Percentiles rank a stretch among this genome's conserved stretches.
Conservation (phyloP, 2,797 vertebrate species). For the Premnoplex brunnescens region DNA sequence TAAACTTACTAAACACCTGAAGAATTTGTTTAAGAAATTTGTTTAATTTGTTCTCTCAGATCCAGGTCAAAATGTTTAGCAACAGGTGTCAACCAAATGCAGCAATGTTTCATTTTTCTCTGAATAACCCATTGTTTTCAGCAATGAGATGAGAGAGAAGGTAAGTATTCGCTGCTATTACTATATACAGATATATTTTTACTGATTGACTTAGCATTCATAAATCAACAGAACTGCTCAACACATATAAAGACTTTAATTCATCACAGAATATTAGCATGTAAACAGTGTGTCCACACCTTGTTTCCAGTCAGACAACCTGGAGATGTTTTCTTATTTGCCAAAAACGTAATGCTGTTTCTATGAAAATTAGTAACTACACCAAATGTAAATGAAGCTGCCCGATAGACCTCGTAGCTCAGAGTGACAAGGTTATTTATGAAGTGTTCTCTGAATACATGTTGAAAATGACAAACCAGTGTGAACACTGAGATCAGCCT, state of each 20-base stretch:
- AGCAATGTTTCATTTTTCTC: background rate
- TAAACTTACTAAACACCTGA: background rate
- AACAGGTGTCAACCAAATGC: background rate
- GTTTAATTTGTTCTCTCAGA: background rate
- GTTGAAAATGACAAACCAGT: background rate
- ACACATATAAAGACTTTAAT: background rate
- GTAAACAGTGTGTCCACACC: background rate
- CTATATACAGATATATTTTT: background rate
- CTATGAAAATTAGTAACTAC: background rate
- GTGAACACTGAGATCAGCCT: background rate
- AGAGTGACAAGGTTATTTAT: background rate
- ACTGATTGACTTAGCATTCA: background rate
- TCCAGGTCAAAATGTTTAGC: background rate
- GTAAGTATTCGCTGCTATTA: background rate
- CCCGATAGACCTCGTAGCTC: background rate
- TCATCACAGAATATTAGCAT: background rate
- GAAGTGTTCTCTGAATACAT: background rate
- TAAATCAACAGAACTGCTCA: background rate
- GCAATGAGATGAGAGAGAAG: background rate
- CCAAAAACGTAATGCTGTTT: background rate
- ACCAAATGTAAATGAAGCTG: background rate
- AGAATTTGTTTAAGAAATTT: background rate
- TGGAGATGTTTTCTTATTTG: background rate
- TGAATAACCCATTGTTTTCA: background rate
- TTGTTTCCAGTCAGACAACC: background rate